These are phyloP conservation scores for Rattus norvegicus DNA, from an alignment of 2,113 vertebrate genomes.

Conservation along the genomic window GRCr8 NC_086033.1:85971001-85971500, in stretches of 20 bases:
- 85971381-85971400: not conserved
- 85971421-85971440: not conserved
- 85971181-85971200: not conserved
- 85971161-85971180: not conserved
- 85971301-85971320: not conserved
- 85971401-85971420: not conserved
- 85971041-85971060: not conserved
- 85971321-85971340: not conserved
- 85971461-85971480: not conserved
- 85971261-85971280: not conserved
- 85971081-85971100: not conserved
- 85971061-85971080: not conserved
- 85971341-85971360: not conserved
- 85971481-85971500: not conserved
- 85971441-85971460: not conserved
- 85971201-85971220: not conserved
- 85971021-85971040: not conserved
- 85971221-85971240: not conserved
- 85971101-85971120: slow-evolving; percentile 16
- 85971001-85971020: slow-evolving; percentile 12
- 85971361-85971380: not conserved
- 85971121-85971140: not conserved
- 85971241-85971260: too few species aligned
- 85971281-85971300: not conserved
- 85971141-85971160: not conserved